Conservation (phyloP, 2,113 vertebrate genomes). For the Vidua chalybeata region DNA sequence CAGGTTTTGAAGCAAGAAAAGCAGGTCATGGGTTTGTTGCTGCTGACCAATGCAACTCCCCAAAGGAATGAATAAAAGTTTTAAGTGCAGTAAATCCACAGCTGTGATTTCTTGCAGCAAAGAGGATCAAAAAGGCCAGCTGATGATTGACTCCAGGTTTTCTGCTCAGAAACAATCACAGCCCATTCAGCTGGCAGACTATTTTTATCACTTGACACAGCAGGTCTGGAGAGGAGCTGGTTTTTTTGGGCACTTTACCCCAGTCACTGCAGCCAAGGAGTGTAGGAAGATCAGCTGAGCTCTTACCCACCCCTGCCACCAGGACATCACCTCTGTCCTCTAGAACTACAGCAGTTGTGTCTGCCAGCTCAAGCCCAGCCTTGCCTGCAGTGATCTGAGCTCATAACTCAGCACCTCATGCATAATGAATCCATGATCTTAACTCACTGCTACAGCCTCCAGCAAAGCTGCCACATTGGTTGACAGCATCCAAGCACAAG, state of each 20-base stretch:
- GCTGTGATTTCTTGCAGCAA: not conserved
- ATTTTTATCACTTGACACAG: not conserved
- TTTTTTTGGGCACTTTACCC: not conserved
- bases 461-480: not conserved
- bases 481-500: slow-evolving; percentile 2
- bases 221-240: not conserved
- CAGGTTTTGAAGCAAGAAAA: not conserved
- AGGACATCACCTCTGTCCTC: not conserved
- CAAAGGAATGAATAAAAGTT: not conserved
- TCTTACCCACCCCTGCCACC: not conserved
- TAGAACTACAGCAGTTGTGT: not conserved
- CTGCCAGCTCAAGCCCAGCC: slow-evolving; percentile 9
- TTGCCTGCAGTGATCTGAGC: slow-evolving; percentile 15
- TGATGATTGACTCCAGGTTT: not conserved
- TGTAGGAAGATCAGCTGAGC: not conserved
- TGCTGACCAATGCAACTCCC: not conserved
- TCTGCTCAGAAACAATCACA: not conserved
- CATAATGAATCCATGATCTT: slow-evolving; percentile 13
- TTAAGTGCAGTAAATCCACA: not conserved
- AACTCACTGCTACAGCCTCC: slow-evolving; percentile 26
- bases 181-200: not conserved
- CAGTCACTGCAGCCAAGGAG: not conserved
- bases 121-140: not conserved
- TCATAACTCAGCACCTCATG: slow-evolving; percentile 24
- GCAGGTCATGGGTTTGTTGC: not conserved